Evolutionary conservation across 2,113 vertebrate genomes (phyloP).

Genomic region (Amblyornis subalaris): DNA sequence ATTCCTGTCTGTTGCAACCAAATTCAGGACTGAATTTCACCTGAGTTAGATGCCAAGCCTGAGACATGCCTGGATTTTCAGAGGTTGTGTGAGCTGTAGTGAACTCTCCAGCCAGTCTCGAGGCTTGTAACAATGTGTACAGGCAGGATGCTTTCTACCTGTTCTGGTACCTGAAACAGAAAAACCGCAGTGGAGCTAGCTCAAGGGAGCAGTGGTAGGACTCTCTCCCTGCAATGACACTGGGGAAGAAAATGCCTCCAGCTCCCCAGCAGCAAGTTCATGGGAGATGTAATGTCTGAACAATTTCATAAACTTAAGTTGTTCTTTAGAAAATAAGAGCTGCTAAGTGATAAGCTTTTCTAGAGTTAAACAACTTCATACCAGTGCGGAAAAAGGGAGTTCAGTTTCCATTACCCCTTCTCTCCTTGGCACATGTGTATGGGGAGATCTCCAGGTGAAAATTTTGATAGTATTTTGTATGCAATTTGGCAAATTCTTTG

Average conservation of each 20-base stretch:
- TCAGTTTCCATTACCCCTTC: background rate
- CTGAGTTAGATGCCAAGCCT: background rate
- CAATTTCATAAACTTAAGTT: background rate
- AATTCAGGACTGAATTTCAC: slow-evolving; percentile 25
- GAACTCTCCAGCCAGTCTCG: background rate
- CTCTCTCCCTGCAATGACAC: background rate
- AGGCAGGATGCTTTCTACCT: background rate
- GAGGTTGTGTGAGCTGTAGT: background rate
- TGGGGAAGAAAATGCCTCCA: background rate
- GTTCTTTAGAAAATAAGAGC: background rate
- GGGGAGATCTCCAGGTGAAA: background rate
- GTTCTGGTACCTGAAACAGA: background rate
- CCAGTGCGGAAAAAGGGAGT: background rate
- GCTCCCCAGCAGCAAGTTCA: background rate
- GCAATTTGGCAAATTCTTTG: background rate
- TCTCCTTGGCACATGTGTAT: background rate
- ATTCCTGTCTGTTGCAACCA: slow-evolving; percentile 8
- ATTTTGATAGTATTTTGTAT: background rate
- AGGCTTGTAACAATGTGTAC: background rate
- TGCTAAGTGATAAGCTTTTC: background rate
- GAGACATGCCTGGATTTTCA: background rate
- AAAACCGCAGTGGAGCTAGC: background rate
- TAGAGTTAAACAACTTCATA: background rate
- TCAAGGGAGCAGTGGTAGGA: background rate
- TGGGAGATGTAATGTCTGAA: background rate